Evolutionary conservation across 2,113 vertebrate species (phyloP), one percentile per base, ranked within the genome.

Genomic region (Pelecanoides urinatrix): DNA sequence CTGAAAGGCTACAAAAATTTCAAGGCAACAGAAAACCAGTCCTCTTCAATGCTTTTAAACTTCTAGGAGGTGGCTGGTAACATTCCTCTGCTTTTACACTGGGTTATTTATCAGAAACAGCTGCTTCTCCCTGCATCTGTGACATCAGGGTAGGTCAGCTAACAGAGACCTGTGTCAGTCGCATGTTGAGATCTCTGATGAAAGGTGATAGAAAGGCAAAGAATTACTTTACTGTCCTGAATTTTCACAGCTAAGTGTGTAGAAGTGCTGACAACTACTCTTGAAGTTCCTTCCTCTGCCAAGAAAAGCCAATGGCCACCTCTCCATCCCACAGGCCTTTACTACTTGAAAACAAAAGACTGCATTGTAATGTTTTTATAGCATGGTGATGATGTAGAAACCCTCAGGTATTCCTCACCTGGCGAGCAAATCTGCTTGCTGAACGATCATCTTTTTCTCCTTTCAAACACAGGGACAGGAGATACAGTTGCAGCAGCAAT

Each of bases 351-450:
- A 66, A 53, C 42, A 53, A 32, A 52, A 26, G 30, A 32, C 29
- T 2, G 1, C 18, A 2, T 5, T 40, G 36, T 5, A 26, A 40
- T 50, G 36, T 6, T 58, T 74, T 50, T 11, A 1, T 32, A 21
- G 55, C 21, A 16, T 0, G 0, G 13, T 0, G 1, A 1, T 30
- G 32, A 26, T 58, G 65, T 9, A 23, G 76, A 34, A 81, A 9
- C 42, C 40, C 40, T 91, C 29, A 34, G 52, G 30, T 87, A 5
- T 29, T 70, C 76, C 61, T 59, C 26, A 71, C 38, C 76, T 66
- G 4, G 55, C 0, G 0, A 65, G 61, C 42, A 55, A 42, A 27
- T 2, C 1, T 3, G n/a, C 50, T 18, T 25, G 34, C 61, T 40
- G 65, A 44, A 8, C 5, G 2, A 12, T 22, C 1, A 0, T 2